Conservation (phyloP, 2,888 invertebrate genomes). For the Dromius quadrimaculatus region DNA sequence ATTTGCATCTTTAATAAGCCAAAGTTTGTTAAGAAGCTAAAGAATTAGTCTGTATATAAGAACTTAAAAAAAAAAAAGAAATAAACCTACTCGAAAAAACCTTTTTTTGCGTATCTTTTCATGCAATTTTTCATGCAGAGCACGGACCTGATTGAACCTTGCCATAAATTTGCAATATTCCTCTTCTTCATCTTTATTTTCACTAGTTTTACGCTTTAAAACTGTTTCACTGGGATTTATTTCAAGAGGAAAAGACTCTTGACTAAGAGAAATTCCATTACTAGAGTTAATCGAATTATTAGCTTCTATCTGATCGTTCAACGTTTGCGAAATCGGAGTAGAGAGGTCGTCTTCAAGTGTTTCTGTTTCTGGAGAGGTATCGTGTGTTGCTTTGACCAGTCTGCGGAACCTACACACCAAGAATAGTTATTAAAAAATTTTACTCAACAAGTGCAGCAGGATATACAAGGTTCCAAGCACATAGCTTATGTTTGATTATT, state of each 20-base stretch:
- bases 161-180: slow-evolving; percentile 64
- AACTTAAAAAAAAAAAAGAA: slow-evolving; percentile 29
- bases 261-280: neutral
- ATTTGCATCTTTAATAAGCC: no score
- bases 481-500: no score
- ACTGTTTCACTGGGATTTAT: slow-evolving; percentile 25
- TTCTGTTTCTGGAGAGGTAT: slow-evolving; percentile 8
- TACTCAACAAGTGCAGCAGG: no score
- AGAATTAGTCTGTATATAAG: no score
- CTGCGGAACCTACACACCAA: slow-evolving; percentile 12
- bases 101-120: neutral
- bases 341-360: neutral
- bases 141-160: slow-evolving; percentile 59
- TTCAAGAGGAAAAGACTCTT: slow-evolving; percentile 15
- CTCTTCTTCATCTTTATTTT: slow-evolving; percentile 56
- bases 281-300: neutral
- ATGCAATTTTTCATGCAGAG: neutral
- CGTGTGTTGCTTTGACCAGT: slow-evolving; percentile 15
- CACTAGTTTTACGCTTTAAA: neutral
- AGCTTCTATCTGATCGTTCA: neutral
- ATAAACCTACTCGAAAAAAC: slow-evolving; percentile 36
- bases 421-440: neutral
- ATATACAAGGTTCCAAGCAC: no score
- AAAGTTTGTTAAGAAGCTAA: no score
- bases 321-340: slow-evolving; percentile 6